A percentile compares a stretch with the other conserved stretches of the same genome.
These are phyloP conservation scores for Hydrotaea diabolus DNA, from an alignment of 2,888 invertebrate genomes.

Conservation along the genomic window DNA sequence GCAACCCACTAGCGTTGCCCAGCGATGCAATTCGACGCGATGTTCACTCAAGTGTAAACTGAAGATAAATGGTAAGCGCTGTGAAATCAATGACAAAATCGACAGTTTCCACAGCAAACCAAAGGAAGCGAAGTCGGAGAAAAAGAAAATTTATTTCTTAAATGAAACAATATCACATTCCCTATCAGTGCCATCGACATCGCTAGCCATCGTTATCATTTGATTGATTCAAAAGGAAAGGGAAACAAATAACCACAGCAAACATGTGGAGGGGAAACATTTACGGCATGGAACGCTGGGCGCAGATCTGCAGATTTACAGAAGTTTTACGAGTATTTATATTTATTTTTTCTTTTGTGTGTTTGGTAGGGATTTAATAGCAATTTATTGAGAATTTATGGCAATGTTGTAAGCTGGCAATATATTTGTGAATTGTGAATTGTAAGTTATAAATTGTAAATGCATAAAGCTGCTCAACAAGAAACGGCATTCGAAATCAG, in stretches of 20 bases:
- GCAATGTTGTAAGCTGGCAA: background rate
- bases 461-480: background rate
- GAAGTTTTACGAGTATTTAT: too few relatives aligned
- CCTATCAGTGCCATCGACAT: constrained; percentile 12
- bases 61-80: constrained; percentile 60
- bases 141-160: constrained; percentile 32
- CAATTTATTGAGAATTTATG: background rate
- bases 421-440: background rate
- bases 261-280: background rate
- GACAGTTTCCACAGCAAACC: constrained; percentile 25
- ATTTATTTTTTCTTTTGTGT: background rate
- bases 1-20: background rate
- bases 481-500: background rate
- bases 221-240: constrained; percentile 19
- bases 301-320: too few relatives aligned
- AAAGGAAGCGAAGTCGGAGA: background rate
- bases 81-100: constrained; percentile 61
- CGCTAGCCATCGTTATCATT: background rate
- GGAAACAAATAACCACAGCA: background rate
- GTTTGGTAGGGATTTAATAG: background rate
- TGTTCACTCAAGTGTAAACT: constrained; percentile 62
- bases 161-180: constrained; percentile 30
- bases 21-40: background rate
- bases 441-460: background rate
- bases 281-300: too few relatives aligned